phyloP scores from a whole-genome alignment of 2,888 invertebrate genomes.

The Junonia oenone region DNA sequence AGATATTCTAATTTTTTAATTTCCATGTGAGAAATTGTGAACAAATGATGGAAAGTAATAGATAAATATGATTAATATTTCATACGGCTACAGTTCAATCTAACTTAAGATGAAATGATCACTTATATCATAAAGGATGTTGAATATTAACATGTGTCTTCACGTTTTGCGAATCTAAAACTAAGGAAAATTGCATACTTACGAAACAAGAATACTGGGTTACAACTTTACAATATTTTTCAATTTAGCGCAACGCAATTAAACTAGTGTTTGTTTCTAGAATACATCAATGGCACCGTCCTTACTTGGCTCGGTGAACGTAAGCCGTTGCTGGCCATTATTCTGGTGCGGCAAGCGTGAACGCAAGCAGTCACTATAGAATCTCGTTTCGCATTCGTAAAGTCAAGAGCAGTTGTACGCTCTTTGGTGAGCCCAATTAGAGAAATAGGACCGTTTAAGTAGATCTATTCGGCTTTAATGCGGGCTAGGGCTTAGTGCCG shows the following conservation, averaged over 20 bases:
- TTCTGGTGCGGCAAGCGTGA: conserved; percentile 21
- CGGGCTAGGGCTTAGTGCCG: not conserved
- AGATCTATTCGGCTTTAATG: not conserved
- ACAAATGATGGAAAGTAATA: too few relatives aligned
- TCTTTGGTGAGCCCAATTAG: conserved; percentile 8
- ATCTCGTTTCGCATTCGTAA: conserved; percentile 16
- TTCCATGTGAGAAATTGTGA: too few relatives aligned
- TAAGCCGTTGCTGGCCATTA: conserved; percentile 15
- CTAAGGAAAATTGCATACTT: too few relatives aligned
- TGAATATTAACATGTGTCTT: too few relatives aligned
- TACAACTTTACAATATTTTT: too few relatives aligned
- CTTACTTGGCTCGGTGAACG: conserved; percentile 8
- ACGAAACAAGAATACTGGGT: too few relatives aligned
- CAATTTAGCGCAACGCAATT: not conserved
- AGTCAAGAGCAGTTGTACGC: not conserved
- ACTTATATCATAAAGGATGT: too few relatives aligned
- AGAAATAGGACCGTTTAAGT: not conserved
- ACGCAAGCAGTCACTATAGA: conserved; percentile 13
- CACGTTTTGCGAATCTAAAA: too few relatives aligned
- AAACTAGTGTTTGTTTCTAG: not conserved
- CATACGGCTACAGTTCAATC: too few relatives aligned
- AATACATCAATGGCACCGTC: conserved; percentile 9
- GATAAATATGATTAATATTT: too few relatives aligned
- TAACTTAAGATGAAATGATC: too few relatives aligned
- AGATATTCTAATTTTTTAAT: too few relatives aligned